A percentile compares a stretch with the other conserved stretches of the same genome.
Conservation (phyloP, 2,888 invertebrate genomes). For the Leucophenga maculata region DNA sequence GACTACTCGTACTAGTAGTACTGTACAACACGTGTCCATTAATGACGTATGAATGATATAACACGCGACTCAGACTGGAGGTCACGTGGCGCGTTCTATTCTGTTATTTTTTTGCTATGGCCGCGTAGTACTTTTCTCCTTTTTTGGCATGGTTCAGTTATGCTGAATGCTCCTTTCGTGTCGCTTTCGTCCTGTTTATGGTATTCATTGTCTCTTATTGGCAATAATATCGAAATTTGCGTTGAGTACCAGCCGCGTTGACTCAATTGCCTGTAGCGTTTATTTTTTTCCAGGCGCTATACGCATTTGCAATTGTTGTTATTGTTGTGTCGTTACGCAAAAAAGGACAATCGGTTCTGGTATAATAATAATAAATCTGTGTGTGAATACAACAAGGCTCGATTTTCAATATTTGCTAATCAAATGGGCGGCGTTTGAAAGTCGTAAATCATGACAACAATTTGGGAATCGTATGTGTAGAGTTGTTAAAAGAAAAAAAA, state of each 20-base stretch:
- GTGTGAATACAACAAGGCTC: slow-evolving; percentile 2
- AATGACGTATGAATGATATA: slow-evolving; percentile 74
- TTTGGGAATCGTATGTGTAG: background rate
- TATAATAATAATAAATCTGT: slow-evolving; percentile 8
- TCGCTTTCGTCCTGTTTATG: slow-evolving; percentile 3
- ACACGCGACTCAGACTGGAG: slow-evolving; percentile 67
- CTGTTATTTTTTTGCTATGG: slow-evolving; percentile 39
- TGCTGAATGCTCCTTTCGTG: slow-evolving; percentile 52
- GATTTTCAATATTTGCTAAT: slow-evolving; percentile 48
- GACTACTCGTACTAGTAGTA: too few species aligned
- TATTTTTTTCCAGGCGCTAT: slow-evolving; percentile 38
- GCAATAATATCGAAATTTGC: slow-evolving; percentile 10
- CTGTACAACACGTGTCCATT: slow-evolving; percentile 71
- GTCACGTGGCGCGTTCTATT: slow-evolving; percentile 59
- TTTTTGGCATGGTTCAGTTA: background rate
- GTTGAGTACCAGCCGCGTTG: slow-evolving; percentile 8
- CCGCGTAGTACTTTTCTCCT: background rate
- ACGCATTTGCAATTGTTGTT: slow-evolving; percentile 42
- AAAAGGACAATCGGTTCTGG: slow-evolving; percentile 15
- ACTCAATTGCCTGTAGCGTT: slow-evolving; percentile 52
- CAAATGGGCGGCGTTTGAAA: slow-evolving; percentile 51
- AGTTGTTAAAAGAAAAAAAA: too few species aligned
- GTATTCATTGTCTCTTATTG: slow-evolving; percentile 22
- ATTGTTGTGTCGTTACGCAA: slow-evolving; percentile 43
- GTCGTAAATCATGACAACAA: slow-evolving; percentile 13